Percentiles rank a stretch among this genome's conserved stretches.
Conservation (phyloP, 2,113 vertebrate genomes). For the Proteles cristata region DNA sequence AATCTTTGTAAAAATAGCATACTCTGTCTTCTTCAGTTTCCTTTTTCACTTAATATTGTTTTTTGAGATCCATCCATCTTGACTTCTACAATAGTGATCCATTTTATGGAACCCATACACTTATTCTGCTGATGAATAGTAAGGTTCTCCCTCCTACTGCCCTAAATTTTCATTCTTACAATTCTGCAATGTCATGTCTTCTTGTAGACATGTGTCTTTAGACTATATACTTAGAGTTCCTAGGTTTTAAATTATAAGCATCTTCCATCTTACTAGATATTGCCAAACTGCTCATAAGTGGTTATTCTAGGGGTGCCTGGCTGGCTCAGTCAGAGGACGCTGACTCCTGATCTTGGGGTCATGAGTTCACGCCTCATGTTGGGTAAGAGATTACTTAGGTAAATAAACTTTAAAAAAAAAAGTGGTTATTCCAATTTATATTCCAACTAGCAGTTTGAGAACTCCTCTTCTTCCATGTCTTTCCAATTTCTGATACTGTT, state of each 20-base stretch:
- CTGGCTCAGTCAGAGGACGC: neutral
- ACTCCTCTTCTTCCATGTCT: constrained; percentile 30
- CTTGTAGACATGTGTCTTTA: neutral
- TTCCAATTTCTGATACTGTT: constrained; percentile 18
- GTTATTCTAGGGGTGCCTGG: neutral
- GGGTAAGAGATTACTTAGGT: neutral
- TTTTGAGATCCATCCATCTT: constrained; percentile 26
- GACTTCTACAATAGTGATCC: neutral
- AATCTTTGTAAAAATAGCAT: constrained; percentile 18
- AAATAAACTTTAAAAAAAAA: neutral
- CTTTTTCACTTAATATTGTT: constrained; percentile 7
- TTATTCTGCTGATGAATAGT: neutral
- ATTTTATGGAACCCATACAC: neutral
- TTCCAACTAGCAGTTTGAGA: neutral
- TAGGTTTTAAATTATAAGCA: constrained; percentile 25
- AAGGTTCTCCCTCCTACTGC: neutral
- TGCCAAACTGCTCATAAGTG: constrained; percentile 8
- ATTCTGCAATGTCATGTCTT: constrained; percentile 23
- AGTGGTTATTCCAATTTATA: neutral
- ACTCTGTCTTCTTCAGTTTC: neutral
- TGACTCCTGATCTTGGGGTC: neutral
- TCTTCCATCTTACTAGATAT: constrained; percentile 31
- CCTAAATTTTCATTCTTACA: constrained; percentile 1
- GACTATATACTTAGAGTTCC: neutral
- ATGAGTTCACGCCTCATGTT: neutral